Percentiles rank a stretch among this genome's conserved stretches.
Conservation (phyloP, 2,888 invertebrate species). For the Dryocosmus kuriphilus region DNA sequence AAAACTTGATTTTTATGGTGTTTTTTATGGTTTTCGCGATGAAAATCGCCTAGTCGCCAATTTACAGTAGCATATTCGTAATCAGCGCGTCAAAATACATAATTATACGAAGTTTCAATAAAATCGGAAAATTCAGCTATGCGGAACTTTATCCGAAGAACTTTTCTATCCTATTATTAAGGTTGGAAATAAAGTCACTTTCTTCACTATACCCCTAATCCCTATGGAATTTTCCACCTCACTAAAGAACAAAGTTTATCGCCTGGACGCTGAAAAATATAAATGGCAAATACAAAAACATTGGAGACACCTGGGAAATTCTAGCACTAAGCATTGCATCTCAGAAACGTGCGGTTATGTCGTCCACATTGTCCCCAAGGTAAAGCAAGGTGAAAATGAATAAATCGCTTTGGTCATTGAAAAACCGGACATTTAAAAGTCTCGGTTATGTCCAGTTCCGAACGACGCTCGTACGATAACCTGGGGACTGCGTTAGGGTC, state of each 20-base stretch:
- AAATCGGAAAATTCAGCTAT: too few species aligned
- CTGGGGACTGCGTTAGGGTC: constrained; percentile 5
- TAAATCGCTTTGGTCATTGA: constrained; percentile 29
- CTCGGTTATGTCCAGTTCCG: constrained; percentile 8
- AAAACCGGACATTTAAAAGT: constrained; percentile 40
- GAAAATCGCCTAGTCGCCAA: too few species aligned
- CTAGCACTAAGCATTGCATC: constrained; percentile 41
- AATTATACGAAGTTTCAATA: too few species aligned
- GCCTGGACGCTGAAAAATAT: constrained; percentile 45
- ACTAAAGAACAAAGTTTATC: constrained; percentile 46
- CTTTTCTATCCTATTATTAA: background rate
- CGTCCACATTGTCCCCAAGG: constrained; percentile 24
- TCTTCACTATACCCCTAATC: constrained; percentile 40
- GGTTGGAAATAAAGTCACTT: background rate
- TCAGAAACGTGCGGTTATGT: constrained; percentile 20
- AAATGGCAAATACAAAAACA: constrained; percentile 38
- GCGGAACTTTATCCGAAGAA: too few species aligned
- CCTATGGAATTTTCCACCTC: constrained; percentile 34
- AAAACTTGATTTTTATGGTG: too few species aligned
- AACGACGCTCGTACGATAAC: constrained; percentile 20
- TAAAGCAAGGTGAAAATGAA: constrained; percentile 29
- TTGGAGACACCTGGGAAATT: constrained; percentile 53
- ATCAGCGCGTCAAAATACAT: too few species aligned
- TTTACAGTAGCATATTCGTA: too few species aligned
- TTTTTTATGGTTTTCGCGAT: too few species aligned